phyloP scores from a whole-genome alignment of 2,113 vertebrate genomes.

The Columba livia region DNA sequence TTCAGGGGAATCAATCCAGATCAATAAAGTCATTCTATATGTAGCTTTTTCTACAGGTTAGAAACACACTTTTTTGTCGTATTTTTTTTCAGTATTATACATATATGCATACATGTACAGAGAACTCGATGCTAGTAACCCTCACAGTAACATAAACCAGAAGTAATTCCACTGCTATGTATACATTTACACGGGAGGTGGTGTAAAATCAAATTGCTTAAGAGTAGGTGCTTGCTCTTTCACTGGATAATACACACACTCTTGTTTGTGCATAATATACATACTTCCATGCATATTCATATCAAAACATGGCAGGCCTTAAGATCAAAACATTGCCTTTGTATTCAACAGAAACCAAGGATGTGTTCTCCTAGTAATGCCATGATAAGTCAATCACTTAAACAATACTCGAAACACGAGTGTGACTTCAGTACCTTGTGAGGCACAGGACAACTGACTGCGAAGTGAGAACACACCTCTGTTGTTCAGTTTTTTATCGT shows the following conservation, averaged over 20 bases:
- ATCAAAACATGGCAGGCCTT: background rate
- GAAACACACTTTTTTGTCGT: background rate
- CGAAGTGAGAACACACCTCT: slow-evolving; percentile 40
- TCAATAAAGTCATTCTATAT: background rate
- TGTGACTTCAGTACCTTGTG: background rate
- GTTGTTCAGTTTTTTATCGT: slow-evolving; percentile 40
- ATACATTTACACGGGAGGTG: background rate
- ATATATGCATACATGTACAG: accelerated
- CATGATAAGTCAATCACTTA: background rate
- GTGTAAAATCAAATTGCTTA: background rate
- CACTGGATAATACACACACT: background rate
- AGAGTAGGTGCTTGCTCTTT: accelerated
- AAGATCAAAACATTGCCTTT: background rate
- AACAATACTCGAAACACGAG: background rate
- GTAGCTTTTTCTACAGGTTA: background rate
- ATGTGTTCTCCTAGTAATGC: background rate
- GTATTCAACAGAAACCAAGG: background rate
- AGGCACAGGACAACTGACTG: background rate
- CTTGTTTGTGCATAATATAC: background rate
- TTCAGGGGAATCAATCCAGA: background rate
- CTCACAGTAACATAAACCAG: background rate
- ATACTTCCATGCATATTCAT: accelerated
- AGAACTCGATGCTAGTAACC: background rate
- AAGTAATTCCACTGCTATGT: background rate
- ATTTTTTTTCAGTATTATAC: background rate